Conservation (phyloP, 2,888 invertebrate genomes). For the Aspidiotus destructor region DNA sequence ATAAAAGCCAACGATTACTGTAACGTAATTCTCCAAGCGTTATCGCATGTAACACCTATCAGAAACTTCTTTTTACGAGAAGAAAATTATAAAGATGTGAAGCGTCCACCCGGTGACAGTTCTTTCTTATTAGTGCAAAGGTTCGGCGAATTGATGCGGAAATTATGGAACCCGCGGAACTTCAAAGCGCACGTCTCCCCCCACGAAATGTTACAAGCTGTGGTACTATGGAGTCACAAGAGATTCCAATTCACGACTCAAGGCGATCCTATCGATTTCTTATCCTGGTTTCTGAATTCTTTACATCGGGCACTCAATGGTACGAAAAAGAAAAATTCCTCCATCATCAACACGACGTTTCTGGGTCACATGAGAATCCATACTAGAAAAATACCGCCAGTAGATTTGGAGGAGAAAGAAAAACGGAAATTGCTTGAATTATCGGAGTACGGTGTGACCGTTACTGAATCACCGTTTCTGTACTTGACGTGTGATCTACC, state of each 20-base stretch:
- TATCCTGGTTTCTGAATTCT: constrained; percentile 97
- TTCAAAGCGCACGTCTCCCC: constrained; percentile 99
- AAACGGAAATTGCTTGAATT: constrained; percentile 66
- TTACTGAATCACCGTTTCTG: constrained; percentile 85
- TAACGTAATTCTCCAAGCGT: constrained; percentile 90
- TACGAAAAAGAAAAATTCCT: constrained; percentile 74
- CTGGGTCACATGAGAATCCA: constrained; percentile 82
- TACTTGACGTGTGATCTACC: constrained; percentile 97
- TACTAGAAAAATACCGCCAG: constrained; percentile 84
- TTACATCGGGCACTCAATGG: constrained; percentile 90
- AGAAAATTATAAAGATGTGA: constrained; percentile 78
- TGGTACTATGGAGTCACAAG: constrained; percentile 92
- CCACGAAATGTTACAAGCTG: constrained; percentile 99
- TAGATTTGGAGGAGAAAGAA: constrained; percentile 82
- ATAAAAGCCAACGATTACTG: constrained; percentile 99
- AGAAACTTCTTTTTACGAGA: constrained; percentile 91
- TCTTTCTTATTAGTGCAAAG: constrained; percentile 79
- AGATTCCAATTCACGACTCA: constrained; percentile 97
- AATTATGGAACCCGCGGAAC: constrained; percentile 97
- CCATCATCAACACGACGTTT: constrained; percentile 91
- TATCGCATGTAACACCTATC: constrained; percentile 89
- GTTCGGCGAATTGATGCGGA: constrained; percentile 91
- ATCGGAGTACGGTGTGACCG: constrained; percentile 77
- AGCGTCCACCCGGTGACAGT: constrained; percentile 91
- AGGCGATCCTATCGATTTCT: constrained; percentile 94